Conservation (phyloP, 2,888 invertebrate genomes). For the Eristalis intricaria region DNA sequence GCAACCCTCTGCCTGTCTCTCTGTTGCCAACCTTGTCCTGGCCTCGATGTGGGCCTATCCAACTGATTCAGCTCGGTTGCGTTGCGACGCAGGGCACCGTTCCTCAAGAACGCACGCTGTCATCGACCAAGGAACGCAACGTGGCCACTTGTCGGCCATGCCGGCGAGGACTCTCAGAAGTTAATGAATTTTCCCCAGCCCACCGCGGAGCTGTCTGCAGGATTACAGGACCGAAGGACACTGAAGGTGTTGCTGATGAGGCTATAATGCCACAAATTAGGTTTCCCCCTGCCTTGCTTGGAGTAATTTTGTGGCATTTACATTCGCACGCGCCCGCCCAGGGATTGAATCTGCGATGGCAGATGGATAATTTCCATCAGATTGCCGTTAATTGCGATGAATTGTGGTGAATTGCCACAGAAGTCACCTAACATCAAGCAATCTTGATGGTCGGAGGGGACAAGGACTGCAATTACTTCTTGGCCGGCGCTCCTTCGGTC, state of each 20-base stretch:
- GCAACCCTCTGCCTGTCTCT: not conserved
- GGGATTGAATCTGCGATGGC: not conserved
- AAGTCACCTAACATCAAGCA: not conserved
- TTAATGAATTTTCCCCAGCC: not conserved
- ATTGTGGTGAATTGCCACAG: not conserved
- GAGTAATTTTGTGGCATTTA: slow-evolving; percentile 32
- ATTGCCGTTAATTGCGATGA: slow-evolving; percentile 42
- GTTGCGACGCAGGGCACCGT: too few relatives aligned
- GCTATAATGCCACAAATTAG: slow-evolving; percentile 28
- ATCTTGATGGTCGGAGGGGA: not conserved
- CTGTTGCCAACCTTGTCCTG: not conserved
- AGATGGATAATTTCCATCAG: slow-evolving; percentile 28
- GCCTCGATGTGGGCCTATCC: not conserved
- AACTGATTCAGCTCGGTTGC: not conserved
- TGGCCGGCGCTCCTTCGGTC: not conserved
- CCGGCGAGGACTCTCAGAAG: not conserved
- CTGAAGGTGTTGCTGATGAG: slow-evolving; percentile 13
- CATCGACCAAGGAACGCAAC: not conserved
- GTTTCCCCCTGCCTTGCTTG: slow-evolving; percentile 1
- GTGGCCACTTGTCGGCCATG: not conserved
- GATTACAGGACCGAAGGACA: not conserved
- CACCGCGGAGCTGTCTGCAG: too few relatives aligned
- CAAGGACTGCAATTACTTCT: not conserved
- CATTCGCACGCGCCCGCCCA: slow-evolving; percentile 9
- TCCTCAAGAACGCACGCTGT: not conserved